A percentile compares a stretch with the other conserved stretches of the same genome.
Evolutionary conservation across 2,888 invertebrate genomes (phyloP).

Genomic region (Archips xylosteana): DNA sequence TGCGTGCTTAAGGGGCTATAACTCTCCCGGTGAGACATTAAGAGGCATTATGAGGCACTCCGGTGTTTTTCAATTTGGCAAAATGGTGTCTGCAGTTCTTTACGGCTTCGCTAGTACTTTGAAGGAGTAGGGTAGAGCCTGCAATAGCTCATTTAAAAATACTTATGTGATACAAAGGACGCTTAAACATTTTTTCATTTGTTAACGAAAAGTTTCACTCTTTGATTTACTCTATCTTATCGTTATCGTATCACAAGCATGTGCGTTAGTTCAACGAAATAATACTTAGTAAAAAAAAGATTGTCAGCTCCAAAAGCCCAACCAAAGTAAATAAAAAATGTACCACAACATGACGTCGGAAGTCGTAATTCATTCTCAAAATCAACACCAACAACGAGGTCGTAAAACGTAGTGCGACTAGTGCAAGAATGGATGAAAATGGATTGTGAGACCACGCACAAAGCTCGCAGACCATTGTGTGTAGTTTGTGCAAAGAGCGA

Average conservation of each 20-base stretch:
- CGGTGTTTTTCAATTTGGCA: slow-evolving; percentile 81
- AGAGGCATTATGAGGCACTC: slow-evolving; percentile 77
- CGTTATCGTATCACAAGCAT: not conserved
- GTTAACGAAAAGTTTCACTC: not conserved
- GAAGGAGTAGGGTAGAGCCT: slow-evolving; percentile 47
- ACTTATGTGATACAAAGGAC: not conserved
- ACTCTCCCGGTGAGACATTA: slow-evolving; percentile 75
- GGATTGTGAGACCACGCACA: slow-evolving; percentile 57
- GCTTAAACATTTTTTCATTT: slow-evolving; percentile 2
- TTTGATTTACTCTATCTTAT: not conserved
- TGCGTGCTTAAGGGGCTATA: slow-evolving; percentile 70
- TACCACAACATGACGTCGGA: slow-evolving; percentile 72
- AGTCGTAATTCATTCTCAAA: slow-evolving; percentile 76
- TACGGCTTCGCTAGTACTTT: slow-evolving; percentile 59
- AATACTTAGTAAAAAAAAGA: not conserved
- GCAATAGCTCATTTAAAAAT: slow-evolving; percentile 22
- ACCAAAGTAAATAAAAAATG: slow-evolving; percentile 48
- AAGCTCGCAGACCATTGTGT: slow-evolving; percentile 64
- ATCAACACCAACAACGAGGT: slow-evolving; percentile 71
- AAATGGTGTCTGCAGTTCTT: slow-evolving; percentile 71
- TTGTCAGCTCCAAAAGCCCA: slow-evolving; percentile 18
- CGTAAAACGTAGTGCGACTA: slow-evolving; percentile 66
- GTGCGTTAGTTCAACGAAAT: not conserved
- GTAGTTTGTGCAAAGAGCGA: slow-evolving; percentile 46
- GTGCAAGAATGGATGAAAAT: slow-evolving; percentile 59